These are phyloP conservation scores for Emberiza fucata DNA, from an alignment of 2,113 vertebrate genomes.

Conservation along the genomic window DNA sequence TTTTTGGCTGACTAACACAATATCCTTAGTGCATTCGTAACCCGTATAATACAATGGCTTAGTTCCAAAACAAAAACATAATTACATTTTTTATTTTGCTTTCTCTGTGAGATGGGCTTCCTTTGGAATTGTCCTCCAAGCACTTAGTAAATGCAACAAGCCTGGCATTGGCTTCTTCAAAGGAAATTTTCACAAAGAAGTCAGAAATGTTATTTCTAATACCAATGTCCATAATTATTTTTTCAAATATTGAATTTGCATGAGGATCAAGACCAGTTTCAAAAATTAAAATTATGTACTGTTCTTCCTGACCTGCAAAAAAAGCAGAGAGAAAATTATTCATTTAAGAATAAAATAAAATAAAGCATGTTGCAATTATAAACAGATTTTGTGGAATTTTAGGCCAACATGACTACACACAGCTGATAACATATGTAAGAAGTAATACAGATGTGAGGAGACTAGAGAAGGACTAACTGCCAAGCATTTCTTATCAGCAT, in stretches of 20 bases:
- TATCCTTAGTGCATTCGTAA: neutral
- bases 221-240: slow-evolving; percentile 87
- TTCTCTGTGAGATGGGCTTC: slow-evolving; percentile 75
- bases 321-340: neutral
- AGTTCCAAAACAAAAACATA: neutral
- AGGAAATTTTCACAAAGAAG: slow-evolving; percentile 87
- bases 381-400: neutral
- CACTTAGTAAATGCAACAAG: slow-evolving; percentile 92
- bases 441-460: neutral
- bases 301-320: slow-evolving; percentile 84
- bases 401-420: accelerated
- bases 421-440: neutral
- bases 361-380: neutral
- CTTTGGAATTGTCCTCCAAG: slow-evolving; percentile 78
- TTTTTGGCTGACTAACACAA: neutral
- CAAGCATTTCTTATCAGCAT: neutral
- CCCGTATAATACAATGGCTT: neutral
- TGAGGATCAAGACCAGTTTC: slow-evolving; percentile 85
- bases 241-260: slow-evolving; percentile 88
- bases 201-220: slow-evolving; percentile 79
- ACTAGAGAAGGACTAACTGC: neutral
- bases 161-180: slow-evolving; percentile 91
- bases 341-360: neutral
- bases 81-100: slow-evolving; percentile 78
- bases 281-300: slow-evolving; percentile 95